These are phyloP conservation scores for Spea multiplicata DNA, from an alignment of 2,113 vertebrate species.

Conservation along the genomic window DNA sequence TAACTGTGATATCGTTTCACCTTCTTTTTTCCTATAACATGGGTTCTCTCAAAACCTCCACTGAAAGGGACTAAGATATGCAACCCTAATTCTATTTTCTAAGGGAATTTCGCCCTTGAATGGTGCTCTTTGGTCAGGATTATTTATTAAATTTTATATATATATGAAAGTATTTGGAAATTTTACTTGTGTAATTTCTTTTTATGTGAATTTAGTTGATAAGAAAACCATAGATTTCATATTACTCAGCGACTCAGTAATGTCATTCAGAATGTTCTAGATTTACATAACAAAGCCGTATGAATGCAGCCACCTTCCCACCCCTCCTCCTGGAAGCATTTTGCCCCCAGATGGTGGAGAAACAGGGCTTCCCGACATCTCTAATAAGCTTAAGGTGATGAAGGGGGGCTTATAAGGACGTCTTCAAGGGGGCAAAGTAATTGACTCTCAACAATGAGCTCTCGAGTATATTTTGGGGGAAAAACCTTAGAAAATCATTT, in stretches of 20 bases:
- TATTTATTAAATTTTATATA: constrained; percentile 87
- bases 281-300: constrained; percentile 29
- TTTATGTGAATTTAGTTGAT: constrained; percentile 79
- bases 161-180: constrained; percentile 78
- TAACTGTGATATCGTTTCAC: constrained; percentile 72
- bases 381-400: too few species aligned
- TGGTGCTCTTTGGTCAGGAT: constrained; percentile 96
- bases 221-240: constrained; percentile 70
- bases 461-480: too few species aligned
- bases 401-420: too few species aligned
- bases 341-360: not conserved
- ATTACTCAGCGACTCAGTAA: constrained; percentile 73
- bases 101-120: constrained; percentile 77
- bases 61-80: constrained; percentile 81
- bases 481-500: too few species aligned
- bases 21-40: constrained; percentile 58
- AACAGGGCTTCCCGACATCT: too few species aligned
- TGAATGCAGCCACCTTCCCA: not conserved
- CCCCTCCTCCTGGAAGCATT: not conserved
- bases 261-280: constrained; percentile 78
- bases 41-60: constrained; percentile 70
- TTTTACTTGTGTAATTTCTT: constrained; percentile 77
- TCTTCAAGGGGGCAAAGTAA: too few species aligned
- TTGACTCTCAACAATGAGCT: too few species aligned
- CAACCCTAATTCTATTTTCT: constrained; percentile 83